phyloP scores from a whole-genome alignment of 1,140 invertebrate genomes.

The Ceratina calcarata region DNA sequence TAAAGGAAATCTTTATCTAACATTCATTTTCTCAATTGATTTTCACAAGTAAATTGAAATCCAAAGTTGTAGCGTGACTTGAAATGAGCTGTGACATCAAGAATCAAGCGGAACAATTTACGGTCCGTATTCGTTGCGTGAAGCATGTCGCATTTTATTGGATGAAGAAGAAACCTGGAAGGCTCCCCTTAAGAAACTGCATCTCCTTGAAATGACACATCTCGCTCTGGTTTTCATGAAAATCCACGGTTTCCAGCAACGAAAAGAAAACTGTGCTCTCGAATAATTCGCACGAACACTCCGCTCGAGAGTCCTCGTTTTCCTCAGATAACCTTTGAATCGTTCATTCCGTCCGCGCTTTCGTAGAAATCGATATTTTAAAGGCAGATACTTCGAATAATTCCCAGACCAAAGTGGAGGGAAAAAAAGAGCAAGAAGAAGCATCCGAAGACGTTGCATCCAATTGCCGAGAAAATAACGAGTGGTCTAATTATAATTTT shows the following conservation, averaged over 20 bases:
- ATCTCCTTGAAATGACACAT: constrained; percentile 22
- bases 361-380: constrained; percentile 44
- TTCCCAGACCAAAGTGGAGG: background rate
- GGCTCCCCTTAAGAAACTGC: background rate
- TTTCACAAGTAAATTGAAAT: too few relatives aligned
- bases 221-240: constrained; percentile 16
- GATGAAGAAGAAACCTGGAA: background rate
- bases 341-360: constrained; percentile 43
- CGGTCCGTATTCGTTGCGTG: too few relatives aligned
- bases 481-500: background rate
- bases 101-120: background rate
- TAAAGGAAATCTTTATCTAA: too few relatives aligned
- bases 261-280: constrained; percentile 36
- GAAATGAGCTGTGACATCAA: too few relatives aligned
- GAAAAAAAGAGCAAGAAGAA: background rate
- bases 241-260: background rate
- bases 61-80: too few relatives aligned
- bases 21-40: too few relatives aligned
- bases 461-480: background rate
- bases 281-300: constrained; percentile 48
- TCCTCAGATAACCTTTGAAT: constrained; percentile 45
- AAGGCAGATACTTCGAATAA: constrained; percentile 35
- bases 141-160: background rate
- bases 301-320: constrained; percentile 42
- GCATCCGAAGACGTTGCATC: background rate